Percentiles rank a stretch among this genome's conserved stretches.
Evolutionary conservation across 1,140 invertebrate genomes (phyloP).

Genomic region (Nasonia giraulti): DNA sequence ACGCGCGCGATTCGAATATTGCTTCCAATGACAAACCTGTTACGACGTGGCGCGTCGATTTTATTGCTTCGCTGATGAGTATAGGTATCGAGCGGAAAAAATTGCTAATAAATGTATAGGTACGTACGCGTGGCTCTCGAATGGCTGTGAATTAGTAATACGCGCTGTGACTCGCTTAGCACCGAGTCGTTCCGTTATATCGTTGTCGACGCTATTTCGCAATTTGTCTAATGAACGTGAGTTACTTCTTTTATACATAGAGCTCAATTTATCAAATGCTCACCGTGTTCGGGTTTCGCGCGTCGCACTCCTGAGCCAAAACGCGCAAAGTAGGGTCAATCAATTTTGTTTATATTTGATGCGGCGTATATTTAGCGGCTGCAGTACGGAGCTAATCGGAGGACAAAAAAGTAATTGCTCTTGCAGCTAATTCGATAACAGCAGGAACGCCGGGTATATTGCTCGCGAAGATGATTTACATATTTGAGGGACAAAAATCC

Average conservation of each 20-base stretch:
- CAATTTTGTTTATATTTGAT: neutral
- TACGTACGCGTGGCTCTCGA: too few species aligned
- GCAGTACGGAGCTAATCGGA: too few species aligned
- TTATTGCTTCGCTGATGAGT: too few species aligned
- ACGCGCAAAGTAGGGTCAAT: neutral
- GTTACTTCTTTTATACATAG: too few species aligned
- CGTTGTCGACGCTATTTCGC: neutral
- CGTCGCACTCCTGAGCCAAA: too few species aligned
- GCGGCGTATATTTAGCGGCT: too few species aligned
- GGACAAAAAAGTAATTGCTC: slow-evolving; percentile 26
- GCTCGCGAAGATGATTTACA: neutral
- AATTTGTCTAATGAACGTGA: neutral
- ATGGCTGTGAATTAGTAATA: neutral
- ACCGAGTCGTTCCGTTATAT: neutral
- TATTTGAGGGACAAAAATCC: neutral
- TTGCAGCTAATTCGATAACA: slow-evolving; percentile 4
- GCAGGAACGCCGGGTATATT: neutral
- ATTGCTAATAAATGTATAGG: neutral
- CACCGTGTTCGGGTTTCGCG: too few species aligned
- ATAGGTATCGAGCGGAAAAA: neutral
- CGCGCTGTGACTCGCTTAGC: neutral
- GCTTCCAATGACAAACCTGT: too few species aligned
- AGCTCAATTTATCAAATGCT: too few species aligned
- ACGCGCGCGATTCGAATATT: too few species aligned
- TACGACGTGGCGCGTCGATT: neutral